Evolutionary conservation across 1,140 invertebrate genomes (phyloP), one percentile per base, ranked within the genome.

Genomic region (Eueides isabella): DNA sequence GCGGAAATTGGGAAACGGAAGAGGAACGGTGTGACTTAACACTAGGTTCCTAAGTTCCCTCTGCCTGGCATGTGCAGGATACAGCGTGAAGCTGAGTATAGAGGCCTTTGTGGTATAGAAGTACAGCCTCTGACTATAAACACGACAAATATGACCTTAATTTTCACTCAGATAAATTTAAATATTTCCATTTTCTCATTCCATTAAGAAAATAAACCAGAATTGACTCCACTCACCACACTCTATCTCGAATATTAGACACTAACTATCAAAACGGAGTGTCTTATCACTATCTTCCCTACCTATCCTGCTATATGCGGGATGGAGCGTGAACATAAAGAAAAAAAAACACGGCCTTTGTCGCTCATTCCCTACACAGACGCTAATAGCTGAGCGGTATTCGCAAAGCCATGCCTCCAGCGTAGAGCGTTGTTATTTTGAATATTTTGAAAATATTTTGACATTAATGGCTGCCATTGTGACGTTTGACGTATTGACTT

Each of bases 381-480:
- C n/a, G 14, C 35, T 26, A 71, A 61, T 67, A 67, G 67, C 31
- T n/a, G 67, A 69, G 80, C 85, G 83, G 85, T 77, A 74, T 83
- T 75, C 61, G 78, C 81, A 83, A 86, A 84, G 85, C 71, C 74
- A 70, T 74, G 82, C 84, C 84, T 78, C 78, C 80, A 77, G 82
- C 78, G 85, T 81, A 76, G 84, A 83, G 69, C 71, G 81, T 80
- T 84, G 78, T 75, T 79, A 81, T 86, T 86, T 86, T 86, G 83
- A 87, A 88, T 79, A 81, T 86, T 86, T 86, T 86, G 83, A 87
- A 88, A 88, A 88, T 87, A 87, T 88, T 88, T 88, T 88, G 84
- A 88, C 85, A 80, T 86, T 87, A 85, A 87, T 85, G 70, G 82
- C 72, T 75, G 81, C 78, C 75, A 81, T 85, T 86, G 84, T 83